Evolutionary conservation across 2,113 vertebrate genomes (phyloP).

Genomic region (Zosterops lateralis): DNA sequence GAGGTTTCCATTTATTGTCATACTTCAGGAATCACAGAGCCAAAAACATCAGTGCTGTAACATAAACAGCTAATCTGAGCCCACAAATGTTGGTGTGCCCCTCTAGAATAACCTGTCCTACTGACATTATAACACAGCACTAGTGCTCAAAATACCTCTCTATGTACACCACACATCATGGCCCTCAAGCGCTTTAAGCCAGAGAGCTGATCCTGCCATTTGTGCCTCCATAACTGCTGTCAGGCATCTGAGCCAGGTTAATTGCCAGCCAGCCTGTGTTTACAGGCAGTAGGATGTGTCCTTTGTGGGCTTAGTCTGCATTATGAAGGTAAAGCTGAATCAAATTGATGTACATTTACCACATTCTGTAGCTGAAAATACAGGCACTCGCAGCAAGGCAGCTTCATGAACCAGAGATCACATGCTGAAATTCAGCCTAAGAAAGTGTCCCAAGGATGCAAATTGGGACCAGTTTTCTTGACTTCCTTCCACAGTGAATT

Average conservation of each 20-base stretch:
- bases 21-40: not conserved
- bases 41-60: not conserved
- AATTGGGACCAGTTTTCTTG: not conserved
- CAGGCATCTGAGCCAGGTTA: fast-evolving
- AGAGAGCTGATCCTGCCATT: not conserved
- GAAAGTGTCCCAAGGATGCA: fast-evolving
- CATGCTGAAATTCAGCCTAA: not conserved
- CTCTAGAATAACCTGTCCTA: not conserved
- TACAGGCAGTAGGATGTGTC: not conserved
- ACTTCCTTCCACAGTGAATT: not conserved
- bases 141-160: not conserved
- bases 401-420: not conserved
- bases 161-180: fast-evolving
- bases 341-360: not conserved
- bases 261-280: not conserved
- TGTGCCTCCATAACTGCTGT: not conserved
- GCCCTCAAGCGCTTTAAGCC: not conserved
- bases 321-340: not conserved
- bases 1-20: not conserved
- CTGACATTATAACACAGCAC: not conserved
- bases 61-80: not conserved
- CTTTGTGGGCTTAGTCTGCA: not conserved
- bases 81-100: not conserved
- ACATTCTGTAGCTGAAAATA: not conserved
- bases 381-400: not conserved